Evolutionary conservation across 37 sponge, comb jelly and placozoan species (phyloP).

Genomic region (Geodia barretti): DNA sequence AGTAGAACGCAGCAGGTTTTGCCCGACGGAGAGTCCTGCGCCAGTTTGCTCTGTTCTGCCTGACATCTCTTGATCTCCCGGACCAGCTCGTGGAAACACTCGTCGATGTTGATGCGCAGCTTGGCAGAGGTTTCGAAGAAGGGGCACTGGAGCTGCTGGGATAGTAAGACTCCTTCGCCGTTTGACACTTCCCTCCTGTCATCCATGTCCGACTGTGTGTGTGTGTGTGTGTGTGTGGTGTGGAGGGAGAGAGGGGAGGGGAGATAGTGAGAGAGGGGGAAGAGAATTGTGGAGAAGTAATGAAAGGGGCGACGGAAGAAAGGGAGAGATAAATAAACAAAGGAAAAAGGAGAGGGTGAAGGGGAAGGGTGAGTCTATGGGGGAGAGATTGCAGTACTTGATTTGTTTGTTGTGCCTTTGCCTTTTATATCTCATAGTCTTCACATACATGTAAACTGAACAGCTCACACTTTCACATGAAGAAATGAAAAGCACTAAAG

Average conservation of each 20-base stretch:
- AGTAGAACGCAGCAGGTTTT: slow-evolving; percentile 31
- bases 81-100: slow-evolving; percentile 80
- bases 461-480: too few relatives aligned
- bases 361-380: neutral
- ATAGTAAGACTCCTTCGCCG: slow-evolving; percentile 73
- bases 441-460: too few relatives aligned
- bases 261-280: neutral
- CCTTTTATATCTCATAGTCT: too few relatives aligned
- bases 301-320: neutral
- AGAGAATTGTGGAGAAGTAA: neutral
- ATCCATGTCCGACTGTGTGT: slow-evolving; percentile 61
- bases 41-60: slow-evolving; percentile 35
- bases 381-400: neutral
- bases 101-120: slow-evolving; percentile 70
- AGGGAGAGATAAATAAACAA: neutral
- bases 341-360: neutral
- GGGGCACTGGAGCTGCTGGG: slow-evolving; percentile 66
- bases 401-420: neutral
- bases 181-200: slow-evolving; percentile 68
- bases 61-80: slow-evolving; percentile 77
- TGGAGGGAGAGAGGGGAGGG: neutral
- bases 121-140: slow-evolving; percentile 85
- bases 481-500: too few relatives aligned
- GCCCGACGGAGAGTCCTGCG: slow-evolving; percentile 9
- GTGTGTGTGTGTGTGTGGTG: neutral